phyloP scores from a whole-genome alignment of 2,113 vertebrate species.

The Sapayoa aenigma region DNA sequence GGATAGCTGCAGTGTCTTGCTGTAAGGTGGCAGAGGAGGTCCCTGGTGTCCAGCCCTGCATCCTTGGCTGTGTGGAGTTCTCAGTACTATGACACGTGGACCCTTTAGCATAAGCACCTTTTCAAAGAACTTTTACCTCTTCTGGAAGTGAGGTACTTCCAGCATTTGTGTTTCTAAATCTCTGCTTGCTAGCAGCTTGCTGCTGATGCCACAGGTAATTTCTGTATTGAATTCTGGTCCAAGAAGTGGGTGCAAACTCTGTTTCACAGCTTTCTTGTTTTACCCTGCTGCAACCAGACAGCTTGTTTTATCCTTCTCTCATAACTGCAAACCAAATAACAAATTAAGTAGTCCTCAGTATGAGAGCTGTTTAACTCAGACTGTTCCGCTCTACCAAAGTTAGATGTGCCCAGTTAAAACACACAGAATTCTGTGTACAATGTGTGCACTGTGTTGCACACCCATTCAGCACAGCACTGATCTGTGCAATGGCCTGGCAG shows the following conservation, averaged over 20 bases:
- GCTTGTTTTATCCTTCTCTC: not conserved
- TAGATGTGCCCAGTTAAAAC: fast-evolving
- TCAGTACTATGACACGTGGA: not conserved
- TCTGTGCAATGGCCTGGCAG: not conserved
- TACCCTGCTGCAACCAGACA: not conserved
- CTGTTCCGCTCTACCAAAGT: not conserved
- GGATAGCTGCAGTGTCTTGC: not conserved
- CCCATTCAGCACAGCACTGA: not conserved
- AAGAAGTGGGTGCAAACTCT: not conserved
- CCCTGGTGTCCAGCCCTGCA: not conserved
- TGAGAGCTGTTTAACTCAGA: not conserved
- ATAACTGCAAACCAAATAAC: not conserved
- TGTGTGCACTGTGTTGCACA: not conserved
- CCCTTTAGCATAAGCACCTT: not conserved
- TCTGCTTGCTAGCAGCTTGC: not conserved
- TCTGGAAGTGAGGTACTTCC: not conserved
- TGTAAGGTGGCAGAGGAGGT: not conserved
- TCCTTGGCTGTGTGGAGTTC: not conserved
- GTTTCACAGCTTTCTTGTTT: not conserved
- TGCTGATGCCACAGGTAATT: not conserved
- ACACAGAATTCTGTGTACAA: not conserved
- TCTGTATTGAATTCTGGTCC: not conserved
- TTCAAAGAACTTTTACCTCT: not conserved
- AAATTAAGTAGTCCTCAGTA: not conserved
- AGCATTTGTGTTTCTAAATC: not conserved